Evolutionary conservation across 2,113 vertebrate genomes (phyloP), one percentile per base, ranked within the genome.

Genomic region (Poeciliopsis occidentalis): DNA sequence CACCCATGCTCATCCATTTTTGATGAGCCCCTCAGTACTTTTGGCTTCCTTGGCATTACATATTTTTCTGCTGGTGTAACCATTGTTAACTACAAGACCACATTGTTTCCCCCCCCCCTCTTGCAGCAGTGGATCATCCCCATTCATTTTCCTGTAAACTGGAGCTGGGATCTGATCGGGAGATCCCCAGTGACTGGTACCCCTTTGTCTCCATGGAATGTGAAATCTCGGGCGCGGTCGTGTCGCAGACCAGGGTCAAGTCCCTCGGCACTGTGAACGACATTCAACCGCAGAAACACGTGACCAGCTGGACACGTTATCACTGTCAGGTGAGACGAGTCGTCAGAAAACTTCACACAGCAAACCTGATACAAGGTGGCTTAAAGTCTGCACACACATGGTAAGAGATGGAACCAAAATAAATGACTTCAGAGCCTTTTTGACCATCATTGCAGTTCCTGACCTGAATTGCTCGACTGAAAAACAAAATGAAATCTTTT

Each of bases 161-260:
- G 24, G 97, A 99, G 80, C 96, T 99, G 6, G 96, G 96, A 37
- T 99, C 97, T 22, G 97, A 99, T 92, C 97, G 97, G 89, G 96
- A 98, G 91, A 96, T 99, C 65, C 97, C 98, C 0, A 95, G 85
- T 4, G 95, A 96, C 83, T 99, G 98, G 97, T 95, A 97, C 71
- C 96, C 97, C 0, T 97, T 96, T 79, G 95, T 97, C 77, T 96
- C 95, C 0, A 93, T 98, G 89, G 96, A 97, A 91, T 99, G 96
- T 80, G 94, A 95, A 11, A 79, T 96, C 60, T 94, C 94, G 4
- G 95, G 95, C 1, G 92, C 93, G 0, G 94, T 94, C 8, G 96
- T 95, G 79, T 98, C 97, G 0, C 85, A 95, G 88, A 95, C 96
- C 12, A 92, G 94, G 82, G 95, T 98, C 75, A 96, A 94, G 85